Percentiles rank a stretch among this genome's conserved stretches.
phyloP scores from a whole-genome alignment of 2,888 invertebrate species.

The Pyrgus malvae region DNA sequence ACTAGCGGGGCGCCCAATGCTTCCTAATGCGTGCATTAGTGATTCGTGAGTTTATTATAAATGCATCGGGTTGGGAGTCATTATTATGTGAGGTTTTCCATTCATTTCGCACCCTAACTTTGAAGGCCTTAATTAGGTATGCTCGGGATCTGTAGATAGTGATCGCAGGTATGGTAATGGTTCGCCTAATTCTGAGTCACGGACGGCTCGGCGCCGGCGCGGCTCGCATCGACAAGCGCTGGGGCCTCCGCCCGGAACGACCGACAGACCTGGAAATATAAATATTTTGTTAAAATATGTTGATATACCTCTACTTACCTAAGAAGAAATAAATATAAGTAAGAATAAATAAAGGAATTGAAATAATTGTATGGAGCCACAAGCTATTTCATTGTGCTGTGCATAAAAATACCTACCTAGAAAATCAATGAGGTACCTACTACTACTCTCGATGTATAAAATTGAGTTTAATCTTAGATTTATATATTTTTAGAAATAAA shows the following conservation, averaged over 20 bases:
- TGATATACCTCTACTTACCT: too few relatives aligned
- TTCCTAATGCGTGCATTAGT: neutral
- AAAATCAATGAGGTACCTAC: too few relatives aligned
- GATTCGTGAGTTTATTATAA: neutral
- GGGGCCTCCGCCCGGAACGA: conserved; percentile 46
- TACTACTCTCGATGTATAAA: too few relatives aligned
- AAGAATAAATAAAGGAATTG: too few relatives aligned
- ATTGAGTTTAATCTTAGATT: too few relatives aligned
- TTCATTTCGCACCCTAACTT: conserved; percentile 63
- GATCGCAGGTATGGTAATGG: conserved; percentile 61
- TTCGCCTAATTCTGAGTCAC: conserved; percentile 62
- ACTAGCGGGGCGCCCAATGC: neutral
- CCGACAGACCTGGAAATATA: neutral
- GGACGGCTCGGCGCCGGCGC: conserved; percentile 50
- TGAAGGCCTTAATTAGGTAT: conserved; percentile 64
- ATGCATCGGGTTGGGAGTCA: conserved; percentile 36
- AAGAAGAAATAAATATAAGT: too few relatives aligned
- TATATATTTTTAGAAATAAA: too few relatives aligned
- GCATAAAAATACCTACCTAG: too few relatives aligned
- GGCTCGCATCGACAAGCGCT: conserved; percentile 39
- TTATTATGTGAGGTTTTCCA: conserved; percentile 50
- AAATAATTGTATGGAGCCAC: too few relatives aligned
- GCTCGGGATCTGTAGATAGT: conserved; percentile 58
- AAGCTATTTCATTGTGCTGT: too few relatives aligned
- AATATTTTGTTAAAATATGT: too few relatives aligned